Evolutionary conservation across 1,140 invertebrate species (phyloP).

Genomic region (Orchesella cincta): DNA sequence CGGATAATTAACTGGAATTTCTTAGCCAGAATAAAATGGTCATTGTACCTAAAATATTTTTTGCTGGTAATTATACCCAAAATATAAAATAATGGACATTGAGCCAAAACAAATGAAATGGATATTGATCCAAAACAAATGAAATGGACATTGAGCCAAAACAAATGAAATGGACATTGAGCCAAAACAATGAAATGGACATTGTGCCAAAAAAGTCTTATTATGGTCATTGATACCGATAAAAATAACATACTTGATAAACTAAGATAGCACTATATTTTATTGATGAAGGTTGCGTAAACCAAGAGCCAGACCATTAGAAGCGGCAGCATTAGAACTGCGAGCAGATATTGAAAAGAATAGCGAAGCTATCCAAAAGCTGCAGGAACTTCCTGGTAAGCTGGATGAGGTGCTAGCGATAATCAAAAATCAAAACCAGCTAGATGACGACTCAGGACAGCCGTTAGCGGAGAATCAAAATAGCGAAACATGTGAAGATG

Average conservation of each 20-base stretch:
- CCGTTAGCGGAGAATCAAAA: not conserved
- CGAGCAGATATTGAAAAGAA: not conserved
- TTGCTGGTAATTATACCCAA: no score
- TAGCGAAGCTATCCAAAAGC: not conserved
- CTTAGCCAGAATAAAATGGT: no score
- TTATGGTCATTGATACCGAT: no score
- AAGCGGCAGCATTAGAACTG: not conserved
- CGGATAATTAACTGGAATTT: no score
- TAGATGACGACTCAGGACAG: no score
- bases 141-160: not conserved
- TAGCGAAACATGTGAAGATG: not conserved
- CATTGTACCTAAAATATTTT: no score
- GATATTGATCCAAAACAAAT: no score
- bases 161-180: not conserved
- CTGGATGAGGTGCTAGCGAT: not conserved
- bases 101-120: no score
- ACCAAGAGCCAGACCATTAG: not conserved
- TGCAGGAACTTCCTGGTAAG: not conserved
- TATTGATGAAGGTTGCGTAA: not conserved
- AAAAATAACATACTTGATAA: not conserved
- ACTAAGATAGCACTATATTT: not conserved
- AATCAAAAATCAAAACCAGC: no score
- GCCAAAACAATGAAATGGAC: not conserved
- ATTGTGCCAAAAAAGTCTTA: not conserved
- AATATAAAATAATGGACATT: no score